These are phyloP conservation scores for Puma concolor DNA, from an alignment of 2,113 vertebrate genomes.

Conservation along the genomic window DNA sequence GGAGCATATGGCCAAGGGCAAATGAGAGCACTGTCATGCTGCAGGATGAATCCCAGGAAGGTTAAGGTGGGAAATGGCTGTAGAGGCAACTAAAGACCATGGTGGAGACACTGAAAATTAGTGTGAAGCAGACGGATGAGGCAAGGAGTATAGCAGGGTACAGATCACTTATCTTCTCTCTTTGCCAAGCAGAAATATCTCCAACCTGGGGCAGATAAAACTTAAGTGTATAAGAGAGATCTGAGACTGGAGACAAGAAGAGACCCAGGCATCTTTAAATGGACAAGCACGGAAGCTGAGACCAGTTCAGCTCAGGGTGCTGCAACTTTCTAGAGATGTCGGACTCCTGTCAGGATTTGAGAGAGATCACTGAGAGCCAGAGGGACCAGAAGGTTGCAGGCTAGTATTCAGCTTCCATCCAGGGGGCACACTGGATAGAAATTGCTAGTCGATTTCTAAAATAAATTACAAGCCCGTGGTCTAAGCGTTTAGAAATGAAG, in stretches of 20 bases:
- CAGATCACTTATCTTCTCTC: not conserved
- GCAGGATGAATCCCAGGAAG: not conserved
- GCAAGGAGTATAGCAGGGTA: not conserved
- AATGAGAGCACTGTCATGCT: rapidly evolving
- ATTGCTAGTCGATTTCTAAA: not conserved
- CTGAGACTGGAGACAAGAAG: not conserved
- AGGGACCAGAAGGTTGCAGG: no score
- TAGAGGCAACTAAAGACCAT: rapidly evolving
- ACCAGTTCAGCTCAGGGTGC: not conserved
- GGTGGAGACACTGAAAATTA: not conserved
- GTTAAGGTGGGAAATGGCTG: not conserved
- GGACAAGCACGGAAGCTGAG: not conserved
- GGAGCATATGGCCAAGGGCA: not conserved
- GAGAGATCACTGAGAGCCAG: not conserved
- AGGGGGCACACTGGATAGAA: not conserved
- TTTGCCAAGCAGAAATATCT: not conserved
- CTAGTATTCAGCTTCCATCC: not conserved
- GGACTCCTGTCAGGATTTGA: not conserved
- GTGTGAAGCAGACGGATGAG: not conserved
- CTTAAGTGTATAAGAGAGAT: not conserved
- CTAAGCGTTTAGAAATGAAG: not conserved
- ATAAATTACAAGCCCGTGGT: not conserved
- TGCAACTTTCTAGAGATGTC: not conserved
- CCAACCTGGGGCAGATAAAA: not conserved
- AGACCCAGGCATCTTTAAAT: not conserved